Percentiles rank a stretch among this genome's conserved stretches.
phyloP scores from a whole-genome alignment of 1,140 invertebrate genomes.

The Drosophila setifemur region DNA sequence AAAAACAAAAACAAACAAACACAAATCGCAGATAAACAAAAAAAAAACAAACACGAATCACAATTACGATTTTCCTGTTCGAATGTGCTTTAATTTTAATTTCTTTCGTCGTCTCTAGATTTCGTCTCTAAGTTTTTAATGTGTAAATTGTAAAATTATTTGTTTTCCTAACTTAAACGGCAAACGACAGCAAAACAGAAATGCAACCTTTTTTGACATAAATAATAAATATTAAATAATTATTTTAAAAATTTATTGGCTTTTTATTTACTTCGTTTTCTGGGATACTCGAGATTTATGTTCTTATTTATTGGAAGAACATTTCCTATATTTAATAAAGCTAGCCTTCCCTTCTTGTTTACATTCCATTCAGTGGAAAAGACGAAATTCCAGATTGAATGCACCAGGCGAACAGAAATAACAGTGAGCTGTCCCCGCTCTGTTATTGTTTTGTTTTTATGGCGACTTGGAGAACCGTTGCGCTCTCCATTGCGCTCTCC shows the following conservation, averaged over 20 bases:
- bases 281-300: no score
- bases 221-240: conserved; percentile 70
- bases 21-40: conserved; percentile 15
- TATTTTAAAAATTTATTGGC: conserved; percentile 78
- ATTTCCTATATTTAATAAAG: no score
- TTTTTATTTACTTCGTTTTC: no score
- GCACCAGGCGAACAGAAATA: no score
- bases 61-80: conserved; percentile 7
- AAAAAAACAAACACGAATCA: neutral
- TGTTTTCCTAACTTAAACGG: conserved; percentile 69
- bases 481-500: no score
- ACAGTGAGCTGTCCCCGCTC: no score
- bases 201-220: conserved; percentile 67
- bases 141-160: conserved; percentile 78
- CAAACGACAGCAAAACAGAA: conserved; percentile 55
- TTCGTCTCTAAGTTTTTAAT: conserved; percentile 60
- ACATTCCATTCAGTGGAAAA: no score
- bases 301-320: neutral
- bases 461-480: no score
- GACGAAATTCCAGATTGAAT: no score
- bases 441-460: no score
- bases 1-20: conserved; percentile 17
- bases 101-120: conserved; percentile 18
- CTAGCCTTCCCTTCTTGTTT: no score
- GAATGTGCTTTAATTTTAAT: conserved; percentile 11